Conservation (phyloP, 2,797 vertebrate genomes). For the Pseudotriccus pelzelni region DNA sequence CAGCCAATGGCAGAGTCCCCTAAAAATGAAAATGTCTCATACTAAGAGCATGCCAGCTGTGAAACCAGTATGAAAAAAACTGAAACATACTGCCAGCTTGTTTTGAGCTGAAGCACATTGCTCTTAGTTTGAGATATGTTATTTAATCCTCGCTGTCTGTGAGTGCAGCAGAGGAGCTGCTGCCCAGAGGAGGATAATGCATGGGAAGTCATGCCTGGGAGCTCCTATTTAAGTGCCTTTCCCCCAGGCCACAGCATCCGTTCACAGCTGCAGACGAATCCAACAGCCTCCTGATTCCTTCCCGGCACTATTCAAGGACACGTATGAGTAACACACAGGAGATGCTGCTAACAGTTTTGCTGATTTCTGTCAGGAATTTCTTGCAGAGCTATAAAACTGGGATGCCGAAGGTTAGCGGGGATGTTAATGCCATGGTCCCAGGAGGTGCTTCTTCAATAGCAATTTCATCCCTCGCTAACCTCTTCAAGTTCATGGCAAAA, state of each 20-base stretch:
- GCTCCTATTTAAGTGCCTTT: background rate
- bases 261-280: background rate
- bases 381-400: background rate
- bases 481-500: background rate
- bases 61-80: background rate
- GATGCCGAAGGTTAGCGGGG: background rate
- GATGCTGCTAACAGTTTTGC: background rate
- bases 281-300: background rate
- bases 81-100: background rate
- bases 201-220: background rate
- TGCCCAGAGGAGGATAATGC: background rate
- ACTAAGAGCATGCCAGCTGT: background rate
- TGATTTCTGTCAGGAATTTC: background rate
- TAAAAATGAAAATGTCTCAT: background rate
- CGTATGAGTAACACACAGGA: background rate
- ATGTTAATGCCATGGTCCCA: rapidly evolving
- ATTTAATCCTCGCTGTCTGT: background rate
- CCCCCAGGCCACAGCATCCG: background rate
- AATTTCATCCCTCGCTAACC: background rate
- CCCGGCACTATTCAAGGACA: background rate
- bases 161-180: background rate
- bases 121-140: background rate
- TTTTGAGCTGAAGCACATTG: background rate
- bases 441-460: background rate
- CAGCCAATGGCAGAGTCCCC: background rate